Percentiles rank a stretch among this genome's conserved stretches.
These are phyloP conservation scores for Drosophila prostipennis DNA, from an alignment of 2,888 invertebrate genomes.

Conservation along the genomic window DNA sequence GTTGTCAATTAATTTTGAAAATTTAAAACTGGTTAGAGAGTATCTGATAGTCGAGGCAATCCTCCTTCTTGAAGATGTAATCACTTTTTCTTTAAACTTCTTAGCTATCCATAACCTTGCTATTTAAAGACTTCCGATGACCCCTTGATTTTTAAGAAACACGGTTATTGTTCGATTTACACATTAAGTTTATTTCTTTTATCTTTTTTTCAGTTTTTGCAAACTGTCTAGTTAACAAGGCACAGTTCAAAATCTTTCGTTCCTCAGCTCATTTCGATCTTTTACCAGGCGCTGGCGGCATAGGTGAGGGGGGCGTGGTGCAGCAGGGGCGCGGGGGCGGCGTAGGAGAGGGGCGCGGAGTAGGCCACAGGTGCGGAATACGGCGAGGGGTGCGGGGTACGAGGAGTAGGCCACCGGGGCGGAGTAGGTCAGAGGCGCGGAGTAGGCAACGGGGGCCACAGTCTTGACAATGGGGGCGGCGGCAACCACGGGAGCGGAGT, in stretches of 20 bases:
- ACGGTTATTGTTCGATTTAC: conserved; percentile 12
- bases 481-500: conserved; percentile 48
- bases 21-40: no score
- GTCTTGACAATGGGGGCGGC: conserved; percentile 43
- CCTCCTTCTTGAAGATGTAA: background rate
- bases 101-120: no score
- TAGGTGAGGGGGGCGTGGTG: conserved; percentile 65
- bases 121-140: no score
- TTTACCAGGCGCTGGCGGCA: conserved; percentile 69
- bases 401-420: conserved; percentile 58
- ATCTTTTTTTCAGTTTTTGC: conserved; percentile 35
- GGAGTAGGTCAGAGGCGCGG: conserved; percentile 65
- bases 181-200: conserved; percentile 21
- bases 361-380: conserved; percentile 63
- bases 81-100: background rate
- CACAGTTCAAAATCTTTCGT: conserved; percentile 69
- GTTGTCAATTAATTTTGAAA: no score
- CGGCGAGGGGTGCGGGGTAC: conserved; percentile 38
- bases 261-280: conserved; percentile 28
- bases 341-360: conserved; percentile 43
- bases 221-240: conserved; percentile 47
- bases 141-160: background rate
- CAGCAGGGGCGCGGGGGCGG: conserved; percentile 34
- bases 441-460: conserved; percentile 57
- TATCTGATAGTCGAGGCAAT: no score